phyloP scores from a whole-genome alignment of 2,797 vertebrate genomes.

The Enteromius argenteus region DNA sequence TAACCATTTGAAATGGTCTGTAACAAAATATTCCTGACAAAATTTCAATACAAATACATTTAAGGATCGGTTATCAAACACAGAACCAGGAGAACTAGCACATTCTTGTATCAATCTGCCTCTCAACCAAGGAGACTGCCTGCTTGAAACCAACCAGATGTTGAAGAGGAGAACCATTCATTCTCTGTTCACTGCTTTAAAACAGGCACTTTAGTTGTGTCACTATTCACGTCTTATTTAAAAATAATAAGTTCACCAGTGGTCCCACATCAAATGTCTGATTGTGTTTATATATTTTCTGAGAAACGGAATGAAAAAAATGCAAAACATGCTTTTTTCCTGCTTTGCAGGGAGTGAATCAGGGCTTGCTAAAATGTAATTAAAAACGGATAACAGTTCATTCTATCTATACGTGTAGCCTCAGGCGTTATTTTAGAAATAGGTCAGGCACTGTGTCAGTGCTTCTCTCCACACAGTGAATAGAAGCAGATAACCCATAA shows the following conservation, averaged over 20 bases:
- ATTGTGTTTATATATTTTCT: constrained; percentile 26
- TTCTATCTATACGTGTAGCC: constrained; percentile 83
- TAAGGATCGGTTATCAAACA: neutral
- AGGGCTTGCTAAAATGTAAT: constrained; percentile 85
- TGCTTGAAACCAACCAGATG: neutral
- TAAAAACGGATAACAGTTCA: constrained; percentile 85
- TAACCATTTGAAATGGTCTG: neutral
- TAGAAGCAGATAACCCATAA: constrained; percentile 83
- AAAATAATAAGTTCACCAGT: constrained; percentile 5
- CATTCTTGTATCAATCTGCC: neutral
- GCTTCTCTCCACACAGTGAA: constrained; percentile 78
- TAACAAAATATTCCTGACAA: neutral
- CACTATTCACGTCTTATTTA: constrained; percentile 1
- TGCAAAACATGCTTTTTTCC: constrained; percentile 64
- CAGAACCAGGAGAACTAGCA: constrained; percentile 8
- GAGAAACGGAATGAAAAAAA: constrained; percentile 4
- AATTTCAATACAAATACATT: neutral
- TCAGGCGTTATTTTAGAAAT: constrained; percentile 82
- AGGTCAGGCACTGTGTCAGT: constrained; percentile 86
- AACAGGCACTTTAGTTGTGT: neutral
- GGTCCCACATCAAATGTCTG: constrained; percentile 10
- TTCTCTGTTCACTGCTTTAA: neutral
- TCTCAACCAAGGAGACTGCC: neutral
- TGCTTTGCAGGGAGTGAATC: constrained; percentile 73
- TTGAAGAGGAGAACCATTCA: neutral